These are phyloP conservation scores for Corynorhinus townsendii DNA, from an alignment of 2,113 vertebrate species.

Conservation along the genomic window DNA sequence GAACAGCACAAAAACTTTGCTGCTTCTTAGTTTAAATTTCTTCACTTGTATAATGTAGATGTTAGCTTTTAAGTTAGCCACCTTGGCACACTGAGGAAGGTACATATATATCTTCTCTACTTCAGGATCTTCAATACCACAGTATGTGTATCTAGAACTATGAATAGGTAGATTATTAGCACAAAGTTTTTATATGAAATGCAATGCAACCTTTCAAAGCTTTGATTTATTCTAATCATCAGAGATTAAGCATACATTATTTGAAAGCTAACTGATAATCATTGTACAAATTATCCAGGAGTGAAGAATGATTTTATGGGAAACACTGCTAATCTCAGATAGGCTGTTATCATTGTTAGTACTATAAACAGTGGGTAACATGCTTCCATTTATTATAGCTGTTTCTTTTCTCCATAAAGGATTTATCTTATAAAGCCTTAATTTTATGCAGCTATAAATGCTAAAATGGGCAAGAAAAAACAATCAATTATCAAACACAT, in stretches of 20 bases:
- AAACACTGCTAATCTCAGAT: background rate
- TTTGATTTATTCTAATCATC: background rate
- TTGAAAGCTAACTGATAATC: background rate
- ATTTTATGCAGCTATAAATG: background rate
- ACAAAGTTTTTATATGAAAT: background rate
- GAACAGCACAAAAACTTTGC: background rate
- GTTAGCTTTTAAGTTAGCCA: background rate
- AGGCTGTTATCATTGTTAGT: background rate
- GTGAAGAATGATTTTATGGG: background rate
- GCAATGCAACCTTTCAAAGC: background rate
- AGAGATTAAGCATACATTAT: background rate
- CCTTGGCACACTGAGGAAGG: background rate
- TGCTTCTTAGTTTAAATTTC: background rate
- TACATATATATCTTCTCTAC: background rate
- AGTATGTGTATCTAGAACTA: background rate
- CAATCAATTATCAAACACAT: background rate
- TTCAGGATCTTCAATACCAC: background rate
- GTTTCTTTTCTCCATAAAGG: background rate
- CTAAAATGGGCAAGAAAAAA: background rate
- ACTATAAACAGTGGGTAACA: background rate
- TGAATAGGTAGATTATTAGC: background rate
- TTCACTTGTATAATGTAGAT: background rate
- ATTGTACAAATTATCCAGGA: background rate
- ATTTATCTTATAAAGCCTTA: background rate
- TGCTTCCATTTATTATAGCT: background rate